These are phyloP conservation scores for Strongylocentrotus purpuratus DNA, from an alignment of 35 echinoderm and acorn worm species.

Conservation along the genomic window DNA sequence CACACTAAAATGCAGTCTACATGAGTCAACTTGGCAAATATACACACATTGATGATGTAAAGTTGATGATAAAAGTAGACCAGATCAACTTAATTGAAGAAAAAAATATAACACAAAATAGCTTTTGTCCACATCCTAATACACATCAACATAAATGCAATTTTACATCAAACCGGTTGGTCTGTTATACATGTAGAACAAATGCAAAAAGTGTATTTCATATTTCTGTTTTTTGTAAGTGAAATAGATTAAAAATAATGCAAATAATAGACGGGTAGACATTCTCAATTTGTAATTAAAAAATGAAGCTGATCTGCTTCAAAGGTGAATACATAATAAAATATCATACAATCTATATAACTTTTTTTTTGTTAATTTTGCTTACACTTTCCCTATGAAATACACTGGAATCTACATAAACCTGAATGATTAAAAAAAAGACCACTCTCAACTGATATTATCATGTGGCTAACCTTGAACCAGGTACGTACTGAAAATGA, in stretches of 20 bases:
- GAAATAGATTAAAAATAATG: slow-evolving; percentile 49
- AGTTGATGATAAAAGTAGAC: slow-evolving; percentile 50
- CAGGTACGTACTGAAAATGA: slow-evolving; percentile 20
- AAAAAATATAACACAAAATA: slow-evolving; percentile 23
- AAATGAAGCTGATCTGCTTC: slow-evolving; percentile 40
- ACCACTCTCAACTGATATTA: slow-evolving; percentile 43
- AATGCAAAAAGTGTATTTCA: slow-evolving; percentile 54
- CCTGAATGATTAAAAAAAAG: slow-evolving; percentile 43
- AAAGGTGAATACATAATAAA: slow-evolving; percentile 55
- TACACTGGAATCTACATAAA: slow-evolving; percentile 49
- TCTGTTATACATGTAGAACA: slow-evolving; percentile 50
- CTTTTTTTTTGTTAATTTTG: slow-evolving; percentile 7
- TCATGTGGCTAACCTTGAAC: slow-evolving; percentile 33
- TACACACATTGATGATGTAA: slow-evolving; percentile 50
- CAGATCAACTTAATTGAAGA: slow-evolving; percentile 48
- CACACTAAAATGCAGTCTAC: slow-evolving; percentile 52
- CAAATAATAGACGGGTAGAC: slow-evolving; percentile 52
- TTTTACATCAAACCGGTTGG: slow-evolving; percentile 49
- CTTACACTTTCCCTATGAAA: slow-evolving; percentile 36
- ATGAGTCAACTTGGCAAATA: slow-evolving; percentile 50
- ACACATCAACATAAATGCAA: slow-evolving; percentile 47
- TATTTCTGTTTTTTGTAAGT: slow-evolving; percentile 44
- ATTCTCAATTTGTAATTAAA: slow-evolving; percentile 37
- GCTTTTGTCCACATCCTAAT: slow-evolving; percentile 51
- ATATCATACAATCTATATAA: slow-evolving; percentile 57